Percentiles rank a stretch among this genome's conserved stretches.
Conservation (phyloP, 23 tunicate species). For the Clavelina lepadiformis region DNA sequence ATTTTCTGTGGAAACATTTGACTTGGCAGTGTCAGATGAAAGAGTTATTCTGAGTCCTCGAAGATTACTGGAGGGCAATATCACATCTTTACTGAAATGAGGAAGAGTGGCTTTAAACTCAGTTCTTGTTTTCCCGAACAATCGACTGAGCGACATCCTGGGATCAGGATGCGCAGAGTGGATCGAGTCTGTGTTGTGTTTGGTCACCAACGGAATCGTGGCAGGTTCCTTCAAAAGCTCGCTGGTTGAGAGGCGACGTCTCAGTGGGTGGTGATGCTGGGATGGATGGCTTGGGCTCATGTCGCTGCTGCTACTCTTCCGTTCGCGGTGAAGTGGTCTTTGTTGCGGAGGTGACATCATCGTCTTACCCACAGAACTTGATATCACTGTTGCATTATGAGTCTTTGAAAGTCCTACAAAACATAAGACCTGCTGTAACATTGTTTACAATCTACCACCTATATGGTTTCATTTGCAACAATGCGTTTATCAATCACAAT, state of each 20-base stretch:
- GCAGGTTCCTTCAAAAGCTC: slow-evolving; percentile 79
- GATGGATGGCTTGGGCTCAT: slow-evolving; percentile 31
- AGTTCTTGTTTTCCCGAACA: slow-evolving; percentile 43
- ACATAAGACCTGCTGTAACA: too few relatives aligned
- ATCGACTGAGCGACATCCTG: slow-evolving; percentile 62
- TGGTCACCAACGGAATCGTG: slow-evolving; percentile 62
- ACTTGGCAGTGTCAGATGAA: slow-evolving; percentile 34
- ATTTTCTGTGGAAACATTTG: not conserved
- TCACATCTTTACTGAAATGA: slow-evolving; percentile 54
- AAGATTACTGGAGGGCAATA: slow-evolving; percentile 50
- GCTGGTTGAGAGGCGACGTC: slow-evolving; percentile 65
- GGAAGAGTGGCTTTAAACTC: slow-evolving; percentile 49
- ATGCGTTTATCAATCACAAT: too few relatives aligned
- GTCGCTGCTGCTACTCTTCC: slow-evolving; percentile 10
- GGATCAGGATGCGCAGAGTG: slow-evolving; percentile 80
- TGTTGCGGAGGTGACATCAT: slow-evolving; percentile 60
- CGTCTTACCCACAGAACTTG: too few relatives aligned
- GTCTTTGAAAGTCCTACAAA: too few relatives aligned
- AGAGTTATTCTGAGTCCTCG: slow-evolving; percentile 59
- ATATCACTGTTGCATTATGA: too few relatives aligned
- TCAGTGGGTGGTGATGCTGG: slow-evolving; percentile 11
- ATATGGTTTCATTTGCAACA: too few relatives aligned
- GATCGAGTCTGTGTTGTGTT: slow-evolving; percentile 54
- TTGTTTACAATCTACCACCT: too few relatives aligned
- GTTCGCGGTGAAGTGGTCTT: slow-evolving; percentile 7